Conservation (phyloP, 2,113 vertebrate genomes). For the Climacteris rufus region DNA sequence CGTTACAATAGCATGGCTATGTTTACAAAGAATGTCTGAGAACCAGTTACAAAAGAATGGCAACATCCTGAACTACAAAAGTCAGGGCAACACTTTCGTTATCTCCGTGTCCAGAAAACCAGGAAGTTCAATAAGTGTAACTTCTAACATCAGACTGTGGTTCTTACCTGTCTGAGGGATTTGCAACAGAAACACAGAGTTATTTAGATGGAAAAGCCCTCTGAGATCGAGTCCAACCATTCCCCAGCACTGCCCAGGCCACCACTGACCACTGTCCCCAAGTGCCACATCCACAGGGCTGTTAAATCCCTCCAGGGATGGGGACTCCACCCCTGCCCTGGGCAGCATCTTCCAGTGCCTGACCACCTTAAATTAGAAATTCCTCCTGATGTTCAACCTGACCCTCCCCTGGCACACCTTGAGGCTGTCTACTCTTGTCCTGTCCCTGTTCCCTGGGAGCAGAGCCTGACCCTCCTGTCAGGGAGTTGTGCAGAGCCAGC, state of each 20-base stretch:
- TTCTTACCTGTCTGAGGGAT: background rate
- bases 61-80: no score
- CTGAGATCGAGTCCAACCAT: fast-evolving
- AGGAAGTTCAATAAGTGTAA: fast-evolving
- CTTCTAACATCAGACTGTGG: fast-evolving
- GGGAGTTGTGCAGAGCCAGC: background rate
- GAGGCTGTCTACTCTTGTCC: background rate
- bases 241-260: background rate
- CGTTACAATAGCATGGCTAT: no score
- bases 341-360: background rate
- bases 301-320: background rate
- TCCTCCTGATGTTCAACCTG: background rate
- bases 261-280: background rate
- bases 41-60: no score
- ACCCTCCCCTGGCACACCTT: background rate
- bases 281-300: background rate
- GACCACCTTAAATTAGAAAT: background rate
- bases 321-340: no score
- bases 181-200: background rate
- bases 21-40: no score
- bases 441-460: background rate
- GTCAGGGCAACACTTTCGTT: no score
- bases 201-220: background rate
- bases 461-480: background rate
- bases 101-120: background rate